These are phyloP conservation scores for Recurvirostra avosetta DNA, from an alignment of 2,113 vertebrate genomes.

Conservation along the genomic window DNA sequence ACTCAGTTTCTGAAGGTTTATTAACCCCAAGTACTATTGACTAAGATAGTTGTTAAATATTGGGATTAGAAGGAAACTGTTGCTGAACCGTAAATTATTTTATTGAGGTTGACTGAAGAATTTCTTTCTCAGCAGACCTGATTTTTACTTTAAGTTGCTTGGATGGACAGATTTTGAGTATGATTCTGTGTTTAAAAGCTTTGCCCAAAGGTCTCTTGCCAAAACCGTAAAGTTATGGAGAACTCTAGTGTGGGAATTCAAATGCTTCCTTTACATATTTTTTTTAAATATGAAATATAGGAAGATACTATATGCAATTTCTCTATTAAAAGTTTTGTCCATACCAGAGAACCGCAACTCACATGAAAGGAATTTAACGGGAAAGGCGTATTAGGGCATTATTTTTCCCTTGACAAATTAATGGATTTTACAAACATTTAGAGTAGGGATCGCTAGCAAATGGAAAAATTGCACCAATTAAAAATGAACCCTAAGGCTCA, in stretches of 20 bases:
- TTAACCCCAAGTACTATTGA: background rate
- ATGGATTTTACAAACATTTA: background rate
- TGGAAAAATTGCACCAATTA: constrained; percentile 33
- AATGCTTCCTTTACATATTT: background rate
- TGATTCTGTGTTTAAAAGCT: background rate
- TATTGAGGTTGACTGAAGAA: background rate
- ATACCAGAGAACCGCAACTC: background rate
- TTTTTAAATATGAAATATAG: background rate
- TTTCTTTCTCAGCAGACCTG: background rate
- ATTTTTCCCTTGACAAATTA: constrained; percentile 54
- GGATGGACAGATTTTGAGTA: background rate
- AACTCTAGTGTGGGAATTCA: background rate
- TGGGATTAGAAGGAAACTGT: background rate
- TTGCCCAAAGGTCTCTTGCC: background rate
- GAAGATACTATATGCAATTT: background rate
- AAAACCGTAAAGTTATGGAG: background rate
- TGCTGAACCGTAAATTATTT: background rate
- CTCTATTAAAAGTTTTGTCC: constrained; percentile 22
- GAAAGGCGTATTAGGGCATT: constrained; percentile 12
- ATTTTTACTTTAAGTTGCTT: background rate
- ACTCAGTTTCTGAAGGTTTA: background rate
- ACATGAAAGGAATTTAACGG: constrained; percentile 47
- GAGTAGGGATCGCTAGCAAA: background rate
- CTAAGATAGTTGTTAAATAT: background rate
- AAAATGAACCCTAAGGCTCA: constrained; percentile 22